Base-by-base conservation (phyloP, 1,140 invertebrate species). In the Frieseomelitta varia region DNA sequence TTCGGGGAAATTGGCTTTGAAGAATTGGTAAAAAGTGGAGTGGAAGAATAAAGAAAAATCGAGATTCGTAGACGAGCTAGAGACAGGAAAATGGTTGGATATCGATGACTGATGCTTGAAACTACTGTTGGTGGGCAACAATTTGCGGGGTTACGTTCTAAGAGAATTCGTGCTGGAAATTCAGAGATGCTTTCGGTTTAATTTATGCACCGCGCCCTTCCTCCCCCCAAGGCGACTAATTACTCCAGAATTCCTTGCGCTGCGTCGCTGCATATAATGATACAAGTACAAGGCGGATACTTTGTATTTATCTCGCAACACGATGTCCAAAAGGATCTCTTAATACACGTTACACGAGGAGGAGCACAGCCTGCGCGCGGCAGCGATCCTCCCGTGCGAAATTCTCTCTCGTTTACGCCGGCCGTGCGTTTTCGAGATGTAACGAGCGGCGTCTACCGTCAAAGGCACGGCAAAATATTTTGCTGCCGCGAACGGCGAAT, bases 381-480 rank as follows among this genome's bases (percentile, higher is more conserved):
- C 10, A 58, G 21, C 21, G 24, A 2, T 30, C 30, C 34, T 34
- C 11, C 17, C 65, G 27, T n/a, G 65, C 65, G 27, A 21, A 67
- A 67, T 72, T 39, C 17, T 72, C 17, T 72, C 68, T 69, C 30
- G 19, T n/a, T 24, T 71, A 72, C 24, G 69, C n/a, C 24, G 14
- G 69, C 12, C 39, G 24, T 34, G 39, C 17, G 21, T 72, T 74
- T 74, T 74, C 47, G 72, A 1, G 19, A 27, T 17, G n/a, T 24
- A 56, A 68, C 30, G 55, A 30, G 30, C 58, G 39, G 58, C 11
- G 14, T 51, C 39, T 39, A 10, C 24, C n/a, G n/a, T n/a, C 34
- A 24, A 27, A 39, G 67, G 34, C 30, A 27, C 19, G 19, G 24
- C 24, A 17, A 78, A 83, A 83, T 83, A 78, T 78, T 83, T 83